Conservation (phyloP, 2,113 vertebrate genomes). For the Thermophis baileyi region DNA sequence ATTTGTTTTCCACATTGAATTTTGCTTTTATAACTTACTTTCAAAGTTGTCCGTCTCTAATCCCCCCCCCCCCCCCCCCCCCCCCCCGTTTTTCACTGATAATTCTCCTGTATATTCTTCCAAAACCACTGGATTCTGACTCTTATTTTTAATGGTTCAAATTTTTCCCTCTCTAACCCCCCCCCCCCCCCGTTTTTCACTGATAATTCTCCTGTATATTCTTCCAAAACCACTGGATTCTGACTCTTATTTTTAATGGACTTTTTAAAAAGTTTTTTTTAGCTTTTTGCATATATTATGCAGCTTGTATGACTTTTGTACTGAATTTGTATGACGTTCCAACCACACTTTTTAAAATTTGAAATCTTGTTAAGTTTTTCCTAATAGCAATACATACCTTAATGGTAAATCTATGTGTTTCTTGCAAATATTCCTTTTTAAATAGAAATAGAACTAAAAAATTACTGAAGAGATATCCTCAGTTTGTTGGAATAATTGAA, state of each 20-base stretch:
- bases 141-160: background rate
- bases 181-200: background rate
- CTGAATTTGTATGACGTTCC: background rate
- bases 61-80: fast-evolving
- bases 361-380: background rate
- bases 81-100: background rate
- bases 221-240: background rate
- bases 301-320: background rate
- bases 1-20: background rate
- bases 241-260: background rate
- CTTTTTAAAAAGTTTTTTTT: background rate
- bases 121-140: background rate
- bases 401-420: background rate
- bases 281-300: background rate
- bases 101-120: background rate
- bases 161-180: too few species aligned
- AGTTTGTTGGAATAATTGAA: background rate
- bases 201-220: background rate
- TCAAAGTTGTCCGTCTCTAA: background rate
- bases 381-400: background rate
- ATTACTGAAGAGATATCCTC: background rate
- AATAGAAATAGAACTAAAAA: background rate
- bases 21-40: background rate
- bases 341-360: background rate
- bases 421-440: background rate